phyloP scores from a whole-genome alignment of 2,888 invertebrate genomes.

The Dasypogon diadema region DNA sequence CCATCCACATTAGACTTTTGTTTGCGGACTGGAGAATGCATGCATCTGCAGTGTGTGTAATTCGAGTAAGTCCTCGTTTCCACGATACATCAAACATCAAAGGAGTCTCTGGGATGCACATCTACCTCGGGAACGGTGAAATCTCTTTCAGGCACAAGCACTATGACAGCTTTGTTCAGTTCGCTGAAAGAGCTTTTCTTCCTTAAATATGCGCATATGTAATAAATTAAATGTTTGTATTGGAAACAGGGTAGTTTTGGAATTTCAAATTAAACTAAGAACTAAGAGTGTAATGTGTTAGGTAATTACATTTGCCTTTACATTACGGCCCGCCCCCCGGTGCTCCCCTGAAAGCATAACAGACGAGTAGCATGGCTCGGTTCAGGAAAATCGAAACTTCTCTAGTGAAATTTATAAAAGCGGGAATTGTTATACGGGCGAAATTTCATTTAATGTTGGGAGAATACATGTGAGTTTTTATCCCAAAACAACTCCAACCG shows the following conservation, averaged over 20 bases:
- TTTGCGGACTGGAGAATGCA: slow-evolving; percentile 18
- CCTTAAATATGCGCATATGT: slow-evolving; percentile 43
- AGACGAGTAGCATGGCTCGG: neutral
- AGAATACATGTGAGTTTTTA: too few species aligned
- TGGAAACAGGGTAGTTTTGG: neutral
- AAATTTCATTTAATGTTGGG: too few species aligned
- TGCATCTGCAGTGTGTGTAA: slow-evolving; percentile 1
- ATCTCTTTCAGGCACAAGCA: neutral
- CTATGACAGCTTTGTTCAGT: neutral
- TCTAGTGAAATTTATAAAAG: too few species aligned
- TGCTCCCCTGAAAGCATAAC: neutral
- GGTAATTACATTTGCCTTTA: slow-evolving; percentile 6
- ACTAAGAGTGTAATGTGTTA: neutral
- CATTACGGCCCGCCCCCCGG: neutral
- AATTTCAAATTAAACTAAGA: slow-evolving; percentile 21
- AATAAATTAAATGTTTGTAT: slow-evolving; percentile 36
- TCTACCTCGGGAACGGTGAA: neutral
- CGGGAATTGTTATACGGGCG: too few species aligned
- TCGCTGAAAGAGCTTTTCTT: neutral
- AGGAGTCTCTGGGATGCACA: neutral
- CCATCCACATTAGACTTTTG: slow-evolving; percentile 11
- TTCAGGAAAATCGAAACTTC: too few species aligned
- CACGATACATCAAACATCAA: neutral
- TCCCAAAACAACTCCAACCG: too few species aligned
- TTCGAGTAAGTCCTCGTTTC: neutral